Evolutionary conservation across 2,113 vertebrate species (phyloP).

Genomic region (Notechis scutatus): DNA sequence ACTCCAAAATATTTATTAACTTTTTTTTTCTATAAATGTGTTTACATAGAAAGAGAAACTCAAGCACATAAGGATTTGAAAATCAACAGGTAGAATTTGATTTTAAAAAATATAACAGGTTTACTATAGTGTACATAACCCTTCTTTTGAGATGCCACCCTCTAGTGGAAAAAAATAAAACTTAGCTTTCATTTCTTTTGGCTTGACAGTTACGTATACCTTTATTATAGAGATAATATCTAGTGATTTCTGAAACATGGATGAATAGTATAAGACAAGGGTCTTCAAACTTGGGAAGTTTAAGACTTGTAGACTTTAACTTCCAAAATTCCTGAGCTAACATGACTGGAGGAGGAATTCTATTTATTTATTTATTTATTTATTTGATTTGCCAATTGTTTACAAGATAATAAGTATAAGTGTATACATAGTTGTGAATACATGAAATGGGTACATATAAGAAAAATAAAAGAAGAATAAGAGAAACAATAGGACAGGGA

Average conservation of each 20-base stretch:
- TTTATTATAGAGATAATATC: background rate
- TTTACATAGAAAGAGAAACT: conserved; percentile 11
- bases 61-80: conserved; percentile 22
- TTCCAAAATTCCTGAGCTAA: no score
- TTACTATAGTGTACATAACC: conserved; percentile 46
- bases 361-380: no score
- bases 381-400: no score
- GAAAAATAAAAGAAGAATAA: no score
- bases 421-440: no score
- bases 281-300: no score
- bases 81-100: conserved; percentile 63
- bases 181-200: conserved; percentile 31
- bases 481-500: no score
- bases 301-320: no score
- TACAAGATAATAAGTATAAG: no score
- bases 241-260: background rate
- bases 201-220: conserved; percentile 7
- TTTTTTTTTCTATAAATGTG: background rate
- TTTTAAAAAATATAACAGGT: background rate
- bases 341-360: no score
- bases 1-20: background rate
- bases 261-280: background rate
- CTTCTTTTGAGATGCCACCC: conserved; percentile 63
- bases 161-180: conserved; percentile 72
- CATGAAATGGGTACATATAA: no score